Conservation (phyloP, 2,113 vertebrate genomes). For the Camelus bactrianus region DNA sequence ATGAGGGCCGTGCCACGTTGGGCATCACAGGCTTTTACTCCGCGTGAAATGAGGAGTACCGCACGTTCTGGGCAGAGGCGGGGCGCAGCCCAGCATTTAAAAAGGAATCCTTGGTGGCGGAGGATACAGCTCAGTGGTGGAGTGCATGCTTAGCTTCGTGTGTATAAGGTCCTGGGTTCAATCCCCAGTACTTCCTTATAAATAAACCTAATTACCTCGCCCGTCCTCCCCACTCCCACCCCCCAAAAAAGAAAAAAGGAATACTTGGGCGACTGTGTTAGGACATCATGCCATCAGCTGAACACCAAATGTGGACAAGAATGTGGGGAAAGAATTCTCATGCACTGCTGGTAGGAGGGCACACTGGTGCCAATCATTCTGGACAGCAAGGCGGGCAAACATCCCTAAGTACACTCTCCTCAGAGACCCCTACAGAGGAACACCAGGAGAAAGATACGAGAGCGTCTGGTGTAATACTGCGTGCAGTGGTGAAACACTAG, state of each 20-base stretch:
- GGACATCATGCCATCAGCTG: neutral
- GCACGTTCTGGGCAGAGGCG: too few relatives aligned
- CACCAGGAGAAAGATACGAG: neutral
- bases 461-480: neutral
- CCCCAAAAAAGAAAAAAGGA: neutral
- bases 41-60: too few relatives aligned
- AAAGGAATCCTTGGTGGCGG: neutral
- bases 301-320: neutral
- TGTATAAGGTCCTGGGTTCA: too few relatives aligned
- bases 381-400: neutral
- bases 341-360: neutral
- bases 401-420: neutral
- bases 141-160: too few relatives aligned
- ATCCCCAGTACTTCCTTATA: too few relatives aligned
- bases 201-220: too few relatives aligned
- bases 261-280: neutral
- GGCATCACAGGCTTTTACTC: too few relatives aligned
- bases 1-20: too few relatives aligned
- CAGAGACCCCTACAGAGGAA: neutral
- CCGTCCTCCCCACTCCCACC: too few relatives aligned
- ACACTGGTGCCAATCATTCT: neutral
- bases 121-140: too few relatives aligned
- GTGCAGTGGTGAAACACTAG: constrained; percentile 18
- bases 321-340: neutral
- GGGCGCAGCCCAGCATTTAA: neutral